Evolutionary conservation across 1,140 invertebrate species (phyloP).

Genomic region (Cotesia chilonis): DNA sequence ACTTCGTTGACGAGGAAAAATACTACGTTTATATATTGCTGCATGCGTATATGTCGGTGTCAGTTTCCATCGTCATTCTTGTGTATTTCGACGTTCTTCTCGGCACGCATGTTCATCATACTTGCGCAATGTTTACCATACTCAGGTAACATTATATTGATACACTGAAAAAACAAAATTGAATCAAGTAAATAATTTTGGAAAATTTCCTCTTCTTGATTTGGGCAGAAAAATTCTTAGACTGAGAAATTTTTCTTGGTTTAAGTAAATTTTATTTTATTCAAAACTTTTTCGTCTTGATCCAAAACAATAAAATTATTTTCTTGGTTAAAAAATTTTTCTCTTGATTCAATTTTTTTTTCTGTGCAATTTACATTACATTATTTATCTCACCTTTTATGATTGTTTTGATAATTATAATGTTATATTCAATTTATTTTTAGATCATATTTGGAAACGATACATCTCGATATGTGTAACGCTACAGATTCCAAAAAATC

Average conservation of each 20-base stretch:
- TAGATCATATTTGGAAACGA: constrained; percentile 1
- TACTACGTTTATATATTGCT: constrained; percentile 13
- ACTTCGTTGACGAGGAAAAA: constrained; percentile 13
- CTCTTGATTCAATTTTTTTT: neutral
- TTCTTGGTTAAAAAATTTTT: too few relatives aligned
- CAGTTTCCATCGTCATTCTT: neutral
- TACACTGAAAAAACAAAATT: too few relatives aligned
- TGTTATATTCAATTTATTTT: neutral
- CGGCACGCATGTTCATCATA: constrained; percentile 5
- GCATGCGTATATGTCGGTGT: neutral
- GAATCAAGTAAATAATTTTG: too few relatives aligned
- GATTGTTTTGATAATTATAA: neutral
- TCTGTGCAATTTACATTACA: neutral
- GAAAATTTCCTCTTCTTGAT: too few relatives aligned
- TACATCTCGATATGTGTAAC: neutral
- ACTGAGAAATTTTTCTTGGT: too few relatives aligned
- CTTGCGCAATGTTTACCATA: constrained; percentile 10
- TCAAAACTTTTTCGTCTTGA: too few relatives aligned
- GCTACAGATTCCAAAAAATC: neutral
- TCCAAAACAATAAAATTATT: too few relatives aligned
- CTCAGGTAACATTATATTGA: constrained; percentile 6
- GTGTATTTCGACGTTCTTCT: neutral
- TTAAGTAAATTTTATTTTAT: too few relatives aligned
- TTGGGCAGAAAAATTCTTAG: too few relatives aligned
- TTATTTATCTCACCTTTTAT: neutral